A percentile compares a stretch with the other conserved stretches of the same genome.
Conservation (phyloP, 2,113 vertebrate species). For the Plecturocebus donacophilus region DNA sequence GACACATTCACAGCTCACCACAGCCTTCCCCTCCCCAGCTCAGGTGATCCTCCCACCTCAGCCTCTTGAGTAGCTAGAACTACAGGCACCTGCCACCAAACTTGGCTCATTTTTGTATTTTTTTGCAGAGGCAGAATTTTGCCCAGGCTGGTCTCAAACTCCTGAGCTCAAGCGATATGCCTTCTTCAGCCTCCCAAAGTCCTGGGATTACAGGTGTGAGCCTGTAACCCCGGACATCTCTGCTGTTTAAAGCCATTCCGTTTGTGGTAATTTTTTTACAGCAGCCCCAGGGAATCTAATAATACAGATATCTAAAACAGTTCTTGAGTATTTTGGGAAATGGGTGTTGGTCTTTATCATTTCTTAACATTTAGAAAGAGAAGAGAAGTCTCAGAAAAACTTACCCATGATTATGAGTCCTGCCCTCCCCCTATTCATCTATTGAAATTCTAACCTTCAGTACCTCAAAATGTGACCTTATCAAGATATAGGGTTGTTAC, state of each 20-base stretch:
- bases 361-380: background rate
- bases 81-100: too few species aligned
- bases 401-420: background rate
- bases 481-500: background rate
- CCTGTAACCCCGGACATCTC: background rate
- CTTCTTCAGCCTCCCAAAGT: too few species aligned
- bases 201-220: too few species aligned
- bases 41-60: too few species aligned
- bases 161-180: too few species aligned
- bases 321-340: background rate
- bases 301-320: background rate
- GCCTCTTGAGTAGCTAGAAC: too few species aligned
- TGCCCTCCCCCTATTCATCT: background rate
- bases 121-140: too few species aligned
- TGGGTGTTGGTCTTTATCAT: background rate
- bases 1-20: too few species aligned
- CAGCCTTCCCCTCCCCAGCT: too few species aligned
- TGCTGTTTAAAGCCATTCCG: background rate
- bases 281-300: background rate
- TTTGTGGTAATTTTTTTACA: background rate
- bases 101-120: too few species aligned
- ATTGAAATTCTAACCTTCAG: background rate
- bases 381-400: background rate
- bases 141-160: too few species aligned
- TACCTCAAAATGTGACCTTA: background rate